Conservation (phyloP, 2,888 invertebrate species). For the Acleris sparsana region DNA sequence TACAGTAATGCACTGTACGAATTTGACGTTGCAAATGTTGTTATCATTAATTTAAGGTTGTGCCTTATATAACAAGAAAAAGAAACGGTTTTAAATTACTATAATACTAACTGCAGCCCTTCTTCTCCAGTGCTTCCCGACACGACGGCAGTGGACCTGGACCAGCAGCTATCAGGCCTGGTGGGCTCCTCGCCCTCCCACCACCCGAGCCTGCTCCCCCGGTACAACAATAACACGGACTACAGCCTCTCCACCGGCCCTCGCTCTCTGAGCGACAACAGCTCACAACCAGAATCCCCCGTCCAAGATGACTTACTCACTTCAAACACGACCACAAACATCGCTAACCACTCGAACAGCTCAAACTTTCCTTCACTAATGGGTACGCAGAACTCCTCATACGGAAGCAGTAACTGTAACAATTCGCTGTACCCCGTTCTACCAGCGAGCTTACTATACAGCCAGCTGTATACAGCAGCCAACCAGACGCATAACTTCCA, state of each 20-base stretch:
- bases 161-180: slow-evolving; percentile 88
- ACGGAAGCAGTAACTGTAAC: slow-evolving; percentile 86
- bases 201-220: slow-evolving; percentile 85
- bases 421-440: slow-evolving; percentile 90
- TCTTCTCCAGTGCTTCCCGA: slow-evolving; percentile 88
- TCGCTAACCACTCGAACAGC: slow-evolving; percentile 84
- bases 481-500: slow-evolving; percentile 90
- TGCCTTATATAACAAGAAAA: no score
- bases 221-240: slow-evolving; percentile 87
- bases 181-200: slow-evolving; percentile 83
- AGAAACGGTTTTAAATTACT: neutral
- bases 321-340: slow-evolving; percentile 84
- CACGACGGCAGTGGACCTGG: slow-evolving; percentile 88
- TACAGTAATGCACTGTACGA: no score
- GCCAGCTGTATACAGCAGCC: slow-evolving; percentile 91
- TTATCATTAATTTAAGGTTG: no score
- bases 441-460: slow-evolving; percentile 92
- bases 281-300: slow-evolving; percentile 92
- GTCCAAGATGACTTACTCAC: slow-evolving; percentile 90
- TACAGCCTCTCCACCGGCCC: slow-evolving; percentile 88
- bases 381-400: slow-evolving; percentile 85
- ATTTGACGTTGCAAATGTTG: no score
- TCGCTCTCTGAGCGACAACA: slow-evolving; percentile 91
- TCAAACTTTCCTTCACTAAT: slow-evolving; percentile 86
- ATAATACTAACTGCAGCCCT: neutral